Conservation (phyloP, 2,888 invertebrate genomes). For the Polymixis flavicincta region DNA sequence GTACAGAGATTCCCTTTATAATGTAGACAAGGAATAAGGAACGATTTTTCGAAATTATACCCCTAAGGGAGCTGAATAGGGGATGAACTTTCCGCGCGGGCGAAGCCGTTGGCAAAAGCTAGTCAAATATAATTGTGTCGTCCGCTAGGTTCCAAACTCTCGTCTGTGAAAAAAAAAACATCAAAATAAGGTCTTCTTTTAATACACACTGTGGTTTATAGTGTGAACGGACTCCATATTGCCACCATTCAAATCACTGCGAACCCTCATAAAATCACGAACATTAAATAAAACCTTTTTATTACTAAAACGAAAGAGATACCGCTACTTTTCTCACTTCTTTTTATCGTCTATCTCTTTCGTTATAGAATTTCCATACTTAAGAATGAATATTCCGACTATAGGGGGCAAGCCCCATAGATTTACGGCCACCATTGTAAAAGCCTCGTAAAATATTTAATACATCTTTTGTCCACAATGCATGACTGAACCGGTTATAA, state of each 20-base stretch:
- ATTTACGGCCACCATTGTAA: slow-evolving; percentile 53
- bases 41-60: too few species aligned
- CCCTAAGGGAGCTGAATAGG: too few species aligned
- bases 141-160: too few species aligned
- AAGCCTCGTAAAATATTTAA: slow-evolving; percentile 60
- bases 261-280: slow-evolving; percentile 49
- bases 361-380: slow-evolving; percentile 34
- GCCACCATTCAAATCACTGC: slow-evolving; percentile 45
- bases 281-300: slow-evolving; percentile 54
- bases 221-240: slow-evolving; percentile 46
- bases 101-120: too few species aligned
- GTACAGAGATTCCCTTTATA: too few species aligned
- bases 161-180: not conserved
- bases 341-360: slow-evolving; percentile 10
- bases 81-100: too few species aligned
- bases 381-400: slow-evolving; percentile 58
- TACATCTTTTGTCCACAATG: slow-evolving; percentile 54
- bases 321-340: not conserved
- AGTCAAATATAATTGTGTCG: too few species aligned
- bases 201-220: slow-evolving; percentile 29
- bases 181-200: slow-evolving; percentile 18
- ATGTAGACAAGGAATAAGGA: too few species aligned
- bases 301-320: slow-evolving; percentile 41
- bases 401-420: slow-evolving; percentile 39
- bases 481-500: slow-evolving; percentile 38